Evolutionary conservation across 2,113 vertebrate genomes (phyloP).

Genomic region (Phrynocephalus versicolor): DNA sequence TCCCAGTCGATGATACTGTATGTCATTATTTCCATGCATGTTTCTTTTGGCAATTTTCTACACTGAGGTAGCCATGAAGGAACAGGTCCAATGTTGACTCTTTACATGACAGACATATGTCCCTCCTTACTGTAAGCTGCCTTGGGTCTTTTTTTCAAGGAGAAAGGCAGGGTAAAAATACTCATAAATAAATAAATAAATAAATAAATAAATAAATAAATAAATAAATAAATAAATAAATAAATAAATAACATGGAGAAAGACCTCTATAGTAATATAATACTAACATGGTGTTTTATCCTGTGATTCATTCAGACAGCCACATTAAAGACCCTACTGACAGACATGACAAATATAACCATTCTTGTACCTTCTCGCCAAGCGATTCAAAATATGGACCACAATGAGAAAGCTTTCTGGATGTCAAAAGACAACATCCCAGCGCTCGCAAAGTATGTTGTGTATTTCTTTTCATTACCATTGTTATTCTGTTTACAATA

Average conservation of each 20-base stretch:
- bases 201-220: too few relatives aligned
- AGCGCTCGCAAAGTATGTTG: slow-evolving; percentile 83
- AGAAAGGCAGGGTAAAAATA: too few relatives aligned
- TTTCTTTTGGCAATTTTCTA: neutral
- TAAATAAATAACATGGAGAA: neutral
- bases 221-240: too few relatives aligned
- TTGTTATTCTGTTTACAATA: neutral
- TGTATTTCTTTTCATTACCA: neutral
- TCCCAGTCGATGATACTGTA: neutral
- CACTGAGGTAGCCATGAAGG: neutral
- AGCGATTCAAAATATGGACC: slow-evolving; percentile 80
- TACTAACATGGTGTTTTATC: neutral
- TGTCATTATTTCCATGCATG: neutral
- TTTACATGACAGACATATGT: neutral
- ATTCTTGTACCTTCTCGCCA: slow-evolving; percentile 83
- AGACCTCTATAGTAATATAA: neutral
- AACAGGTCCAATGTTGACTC: neutral
- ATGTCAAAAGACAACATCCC: slow-evolving; percentile 77
- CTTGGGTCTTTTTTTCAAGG: too few relatives aligned
- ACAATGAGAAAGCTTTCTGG: slow-evolving; percentile 85
- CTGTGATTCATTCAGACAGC: slow-evolving; percentile 72
- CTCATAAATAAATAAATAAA: too few relatives aligned
- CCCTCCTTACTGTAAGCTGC: too few relatives aligned
- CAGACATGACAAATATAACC: slow-evolving; percentile 80
- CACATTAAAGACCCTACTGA: slow-evolving; percentile 71